Conservation (phyloP, 2,797 vertebrate species). For the Lepus oiostolus region DNA sequence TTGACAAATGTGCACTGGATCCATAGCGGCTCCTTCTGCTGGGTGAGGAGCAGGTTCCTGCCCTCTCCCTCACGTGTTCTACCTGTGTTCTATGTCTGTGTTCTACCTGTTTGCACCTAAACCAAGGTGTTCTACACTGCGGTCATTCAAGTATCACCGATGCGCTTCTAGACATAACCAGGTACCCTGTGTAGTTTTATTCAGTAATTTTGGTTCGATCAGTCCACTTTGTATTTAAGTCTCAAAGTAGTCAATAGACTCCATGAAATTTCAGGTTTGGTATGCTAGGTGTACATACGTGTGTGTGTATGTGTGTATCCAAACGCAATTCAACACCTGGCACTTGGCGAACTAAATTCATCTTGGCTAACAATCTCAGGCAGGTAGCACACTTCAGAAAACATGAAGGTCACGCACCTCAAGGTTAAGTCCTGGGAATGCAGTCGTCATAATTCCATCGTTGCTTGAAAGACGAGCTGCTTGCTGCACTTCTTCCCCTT, state of each 20-base stretch:
- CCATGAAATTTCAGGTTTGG: not conserved
- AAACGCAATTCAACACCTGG: not conserved
- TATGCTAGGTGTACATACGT: not conserved
- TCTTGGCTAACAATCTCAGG: not conserved
- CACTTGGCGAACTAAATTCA: not conserved
- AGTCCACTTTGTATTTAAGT: not conserved
- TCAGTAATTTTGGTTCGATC: not conserved
- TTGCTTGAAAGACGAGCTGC: not conserved
- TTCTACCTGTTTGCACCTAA: not conserved
- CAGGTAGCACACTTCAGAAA: not conserved
- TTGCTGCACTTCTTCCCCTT: not conserved
- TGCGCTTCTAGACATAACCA: constrained; percentile 6
- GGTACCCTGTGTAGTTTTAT: not conserved
- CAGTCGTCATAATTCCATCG: not conserved
- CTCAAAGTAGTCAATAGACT: constrained; percentile 7
- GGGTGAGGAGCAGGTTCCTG: not conserved
- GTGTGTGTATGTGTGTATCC: not conserved
- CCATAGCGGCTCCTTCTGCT: not conserved
- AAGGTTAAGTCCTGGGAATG: not conserved
- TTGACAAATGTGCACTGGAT: not conserved
- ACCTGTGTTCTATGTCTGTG: not conserved
- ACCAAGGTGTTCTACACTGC: not conserved
- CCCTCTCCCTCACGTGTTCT: not conserved
- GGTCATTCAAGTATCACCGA: not conserved
- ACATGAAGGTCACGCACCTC: not conserved